Base-by-base conservation (phyloP, 1,140 invertebrate species). In the Drosophila setifemur region DNA sequence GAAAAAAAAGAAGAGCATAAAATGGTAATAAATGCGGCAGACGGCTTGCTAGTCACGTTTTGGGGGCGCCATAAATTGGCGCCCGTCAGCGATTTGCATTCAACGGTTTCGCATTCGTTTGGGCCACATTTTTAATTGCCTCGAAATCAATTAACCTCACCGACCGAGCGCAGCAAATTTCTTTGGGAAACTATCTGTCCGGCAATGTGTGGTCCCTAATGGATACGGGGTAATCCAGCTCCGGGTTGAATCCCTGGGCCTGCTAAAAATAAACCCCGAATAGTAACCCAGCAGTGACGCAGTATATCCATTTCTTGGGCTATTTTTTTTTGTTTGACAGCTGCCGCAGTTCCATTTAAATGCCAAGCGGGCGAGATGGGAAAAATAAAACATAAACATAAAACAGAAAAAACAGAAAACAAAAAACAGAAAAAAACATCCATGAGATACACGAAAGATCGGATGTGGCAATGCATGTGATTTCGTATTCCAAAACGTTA, bases 31-130 rank as follows among this genome's bases (percentile, higher is more conserved):
- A 72, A 72, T 52, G 45, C 18, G 28, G 12, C 18, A 28, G 21
- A 49, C 39, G 23, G 70, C 26, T 79, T 83, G 79, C 81, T 54
- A 72, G 79, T 83, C 79, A 83, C 79, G 79, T 83, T 83, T 83
- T 35, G 72, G 70, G 55, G 79, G 79, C 79, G 74, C 79, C 81
- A 72, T 83, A 83, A 85, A 83, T 74, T 85, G 79, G 58, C 76
- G 75, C 45, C 66, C 61, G 68, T 42, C 58, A 48, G 43, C 57
- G 55, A 78, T 83, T 85, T 73, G 78, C 79, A 85, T 82, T 76
- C 69, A 53, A 73, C 78, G 57, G 63, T 66, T 73, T 28, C 14
- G 42, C 68, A 68, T 82, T 73, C 54, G 63, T 43, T 69, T 69
- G 70, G 64, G 67, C 63, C 61, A 52, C 58, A 66, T 39, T 72